These are phyloP conservation scores for Cacoxenus indagator DNA, from an alignment of 2,888 invertebrate species.

Conservation along the genomic window DNA sequence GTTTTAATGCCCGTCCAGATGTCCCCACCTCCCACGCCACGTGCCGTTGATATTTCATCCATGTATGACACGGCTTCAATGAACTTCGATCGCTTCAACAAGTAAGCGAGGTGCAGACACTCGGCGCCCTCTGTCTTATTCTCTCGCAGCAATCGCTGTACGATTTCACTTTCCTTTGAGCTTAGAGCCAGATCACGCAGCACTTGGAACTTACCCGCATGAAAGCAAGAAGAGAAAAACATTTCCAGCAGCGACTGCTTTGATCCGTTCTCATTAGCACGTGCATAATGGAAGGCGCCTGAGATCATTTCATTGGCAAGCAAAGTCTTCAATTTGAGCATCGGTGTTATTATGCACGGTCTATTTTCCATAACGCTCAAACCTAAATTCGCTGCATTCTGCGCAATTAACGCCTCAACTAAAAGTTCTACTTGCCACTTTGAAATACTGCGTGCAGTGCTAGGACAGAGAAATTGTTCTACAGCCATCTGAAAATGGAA, in stretches of 20 bases:
- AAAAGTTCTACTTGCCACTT: constrained; percentile 67
- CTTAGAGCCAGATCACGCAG: constrained; percentile 63
- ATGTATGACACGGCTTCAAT: constrained; percentile 68
- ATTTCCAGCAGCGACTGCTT: constrained; percentile 58
- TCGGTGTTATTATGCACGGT: constrained; percentile 52
- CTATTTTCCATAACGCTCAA: constrained; percentile 59
- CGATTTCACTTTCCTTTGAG: constrained; percentile 61
- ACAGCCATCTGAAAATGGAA: constrained; percentile 50
- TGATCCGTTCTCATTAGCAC: constrained; percentile 54
- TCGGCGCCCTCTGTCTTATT: constrained; percentile 56
- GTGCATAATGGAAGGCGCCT: constrained; percentile 68
- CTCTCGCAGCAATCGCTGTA: constrained; percentile 60
- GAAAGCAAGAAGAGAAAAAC: constrained; percentile 63
- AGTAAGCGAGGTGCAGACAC: constrained; percentile 64
- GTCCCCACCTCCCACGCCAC: too few relatives aligned
- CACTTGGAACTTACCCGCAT: constrained; percentile 55
- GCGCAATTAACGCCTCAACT: constrained; percentile 57
- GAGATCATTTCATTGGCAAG: constrained; percentile 66
- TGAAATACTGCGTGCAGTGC: constrained; percentile 46
- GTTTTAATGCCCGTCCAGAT: too few relatives aligned
- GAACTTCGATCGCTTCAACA: constrained; percentile 67
- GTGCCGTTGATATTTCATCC: constrained; percentile 57
- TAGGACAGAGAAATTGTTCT: constrained; percentile 64
- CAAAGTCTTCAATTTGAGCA: constrained; percentile 60
- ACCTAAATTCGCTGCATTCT: constrained; percentile 54